phyloP scores from a whole-genome alignment of 1,140 invertebrate species.

The Centruroides sculpturatus region DNA sequence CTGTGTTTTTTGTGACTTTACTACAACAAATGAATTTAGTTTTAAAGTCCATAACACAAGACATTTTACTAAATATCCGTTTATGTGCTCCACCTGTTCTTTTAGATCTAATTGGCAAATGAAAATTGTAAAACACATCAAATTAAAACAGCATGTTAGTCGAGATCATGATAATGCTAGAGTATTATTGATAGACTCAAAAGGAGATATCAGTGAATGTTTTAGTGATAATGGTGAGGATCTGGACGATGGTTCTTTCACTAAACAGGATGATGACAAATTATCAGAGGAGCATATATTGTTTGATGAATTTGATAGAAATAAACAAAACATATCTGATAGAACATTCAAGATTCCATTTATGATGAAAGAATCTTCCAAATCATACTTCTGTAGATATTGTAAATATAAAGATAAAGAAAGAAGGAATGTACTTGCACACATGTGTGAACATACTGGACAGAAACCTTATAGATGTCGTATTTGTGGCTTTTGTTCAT shows the following conservation, averaged over 20 bases:
- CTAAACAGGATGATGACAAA: no score
- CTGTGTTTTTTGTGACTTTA: slow-evolving; percentile 77
- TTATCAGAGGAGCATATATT: no score
- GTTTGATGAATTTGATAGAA: no score
- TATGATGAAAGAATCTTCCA: no score
- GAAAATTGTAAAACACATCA: slow-evolving; percentile 92
- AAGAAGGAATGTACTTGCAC: slow-evolving; percentile 45
- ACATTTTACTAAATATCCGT: slow-evolving; percentile 81
- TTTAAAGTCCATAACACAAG: slow-evolving; percentile 86
- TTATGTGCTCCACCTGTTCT: slow-evolving; percentile 83
- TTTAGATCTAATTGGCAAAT: slow-evolving; percentile 89
- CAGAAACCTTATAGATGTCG: slow-evolving; percentile 46
- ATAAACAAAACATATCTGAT: no score
- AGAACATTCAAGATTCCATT: no score
- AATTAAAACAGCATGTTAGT: slow-evolving; percentile 61
- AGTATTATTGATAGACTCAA: slow-evolving; percentile 63
- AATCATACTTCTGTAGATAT: no score
- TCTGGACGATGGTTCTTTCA: no score
- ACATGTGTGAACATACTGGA: slow-evolving; percentile 24
- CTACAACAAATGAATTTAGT: slow-evolving; percentile 70
- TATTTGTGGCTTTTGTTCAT: slow-evolving; percentile 55
- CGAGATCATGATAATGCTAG: slow-evolving; percentile 52
- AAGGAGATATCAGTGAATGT: no score
- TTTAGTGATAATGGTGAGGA: no score
- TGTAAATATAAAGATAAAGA: slow-evolving; percentile 39